Evolutionary conservation across 2,797 vertebrate genomes (phyloP).

Genomic region (Forpus xanthops): DNA sequence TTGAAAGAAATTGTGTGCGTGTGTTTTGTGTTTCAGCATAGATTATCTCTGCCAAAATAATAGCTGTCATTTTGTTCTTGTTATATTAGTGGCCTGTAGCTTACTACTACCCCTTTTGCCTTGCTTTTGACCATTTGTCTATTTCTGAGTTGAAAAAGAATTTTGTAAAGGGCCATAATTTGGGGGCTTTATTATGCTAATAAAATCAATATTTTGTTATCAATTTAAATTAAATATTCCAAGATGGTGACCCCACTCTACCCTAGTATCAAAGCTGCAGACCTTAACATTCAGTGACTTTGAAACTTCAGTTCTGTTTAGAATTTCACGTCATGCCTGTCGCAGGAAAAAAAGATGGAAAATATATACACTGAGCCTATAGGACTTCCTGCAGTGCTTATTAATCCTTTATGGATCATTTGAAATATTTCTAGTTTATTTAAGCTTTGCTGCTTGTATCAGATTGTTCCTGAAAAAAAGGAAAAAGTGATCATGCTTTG

Average conservation of each 20-base stretch:
- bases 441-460: conserved; percentile 85
- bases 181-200: conserved; percentile 66
- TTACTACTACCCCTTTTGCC: conserved; percentile 66
- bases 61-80: conserved; percentile 80
- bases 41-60: conserved; percentile 85
- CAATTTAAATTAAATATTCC: conserved; percentile 68
- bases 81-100: conserved; percentile 80
- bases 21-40: conserved; percentile 84
- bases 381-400: conserved; percentile 84
- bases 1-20: conserved; percentile 80
- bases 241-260: conserved; percentile 58
- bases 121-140: conserved; percentile 69
- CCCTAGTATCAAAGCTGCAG: conserved; percentile 42
- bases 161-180: conserved; percentile 69
- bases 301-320: conserved; percentile 81
- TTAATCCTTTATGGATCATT: conserved; percentile 88
- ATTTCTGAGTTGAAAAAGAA: conserved; percentile 53
- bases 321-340: conserved; percentile 81
- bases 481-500: conserved; percentile 84
- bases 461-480: conserved; percentile 82
- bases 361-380: conserved; percentile 83
- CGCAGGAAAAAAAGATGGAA: conserved; percentile 74
- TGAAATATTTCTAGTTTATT: conserved; percentile 88
- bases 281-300: conserved; percentile 80
- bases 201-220: conserved; percentile 71